Base-by-base conservation (phyloP, 2,888 invertebrate genomes). In the Mayetiola destructor region DNA sequence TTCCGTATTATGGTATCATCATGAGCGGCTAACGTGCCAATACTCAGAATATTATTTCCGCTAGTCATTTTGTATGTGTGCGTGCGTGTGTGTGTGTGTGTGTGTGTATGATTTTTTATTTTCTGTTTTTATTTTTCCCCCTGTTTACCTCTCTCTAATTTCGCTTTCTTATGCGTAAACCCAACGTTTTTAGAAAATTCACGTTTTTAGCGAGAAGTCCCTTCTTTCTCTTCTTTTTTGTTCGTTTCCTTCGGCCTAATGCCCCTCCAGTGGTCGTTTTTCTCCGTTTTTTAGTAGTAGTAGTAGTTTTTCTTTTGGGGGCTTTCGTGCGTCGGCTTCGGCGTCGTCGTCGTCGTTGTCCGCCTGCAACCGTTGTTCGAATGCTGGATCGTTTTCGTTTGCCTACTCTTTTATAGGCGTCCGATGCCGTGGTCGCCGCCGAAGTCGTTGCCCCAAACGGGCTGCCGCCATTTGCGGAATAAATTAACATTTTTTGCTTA, bases 1-100 rank as follows among this genome's bases (percentile, higher is more conserved):
- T 60, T 60, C 58, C 61, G 60, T 55, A 59, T 59, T 57, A 65
- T 62, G 9, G 60, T 60, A 55, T 63, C 60, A 61, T 64, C 64
- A 61, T 55, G 59, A 4, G 57, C 23, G 12, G 61, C 59, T 52
- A 57, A 48, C 32, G 60, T 23, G 18, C 30, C 58, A 32, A 63
- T 56, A 56, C 62, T 62, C 55, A 64, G 57, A 16, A 63, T 59
- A 39, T 62, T 58, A 39, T 18, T 55, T 54, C 42, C 56, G 10
- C 18, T 5, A n/a, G 39, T 20, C 39, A 39, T 39, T 9, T 8
- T 36, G n/a, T n/a, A n/a, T n/a, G n/a, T n/a, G n/a, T n/a, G n/a
- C n/a, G n/a, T n/a, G n/a, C n/a, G n/a, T n/a, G n/a, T n/a, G n/a
- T n/a, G n/a, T n/a, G n/a, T n/a, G n/a, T n/a, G n/a, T n/a, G n/a